Percentiles rank a stretch among this genome's conserved stretches.
Evolutionary conservation across 1,140 invertebrate genomes (phyloP).

Genomic region (Scaptomyza montana): DNA sequence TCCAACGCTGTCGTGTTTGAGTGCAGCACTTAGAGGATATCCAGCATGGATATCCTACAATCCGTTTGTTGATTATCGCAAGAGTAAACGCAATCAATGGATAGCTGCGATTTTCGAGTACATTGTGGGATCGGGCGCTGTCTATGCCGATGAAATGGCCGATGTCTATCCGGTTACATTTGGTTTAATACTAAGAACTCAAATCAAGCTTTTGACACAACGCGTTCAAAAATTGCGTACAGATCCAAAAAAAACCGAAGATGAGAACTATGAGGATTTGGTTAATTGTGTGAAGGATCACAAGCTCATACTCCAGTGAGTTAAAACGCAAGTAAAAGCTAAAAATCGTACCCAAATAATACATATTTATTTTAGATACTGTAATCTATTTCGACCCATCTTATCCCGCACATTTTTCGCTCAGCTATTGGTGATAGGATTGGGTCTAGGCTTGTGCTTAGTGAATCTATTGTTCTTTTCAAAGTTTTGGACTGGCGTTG

Average conservation of each 20-base stretch:
- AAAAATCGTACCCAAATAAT: no score
- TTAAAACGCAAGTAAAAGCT: neutral
- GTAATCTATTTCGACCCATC: conserved; percentile 18
- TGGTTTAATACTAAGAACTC: conserved; percentile 29
- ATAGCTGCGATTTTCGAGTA: conserved; percentile 11
- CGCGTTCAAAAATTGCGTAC: conserved; percentile 29
- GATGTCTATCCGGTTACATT: conserved; percentile 39
- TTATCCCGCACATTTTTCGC: conserved; percentile 44
- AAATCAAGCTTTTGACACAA: conserved; percentile 20
- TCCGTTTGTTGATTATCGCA: conserved; percentile 43
- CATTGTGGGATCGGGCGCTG: neutral
- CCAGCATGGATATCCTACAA: conserved; percentile 39
- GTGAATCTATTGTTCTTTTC: conserved; percentile 53
- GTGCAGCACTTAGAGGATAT: neutral
- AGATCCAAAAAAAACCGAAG: conserved; percentile 8
- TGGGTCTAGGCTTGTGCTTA: conserved; percentile 33
- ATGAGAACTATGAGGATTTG: conserved; percentile 24
- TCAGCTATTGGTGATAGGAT: conserved; percentile 42
- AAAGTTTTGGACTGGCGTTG: conserved; percentile 27
- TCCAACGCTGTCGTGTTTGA: neutral
- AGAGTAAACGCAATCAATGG: conserved; percentile 23
- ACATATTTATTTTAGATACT: conserved; percentile 13
- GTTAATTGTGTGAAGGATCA: conserved; percentile 47
- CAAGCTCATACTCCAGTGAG: conserved; percentile 31
- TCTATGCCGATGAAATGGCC: conserved; percentile 1